Evolutionary conservation across 2,888 invertebrate genomes (phyloP).

Genomic region (Tribolium freemani): DNA sequence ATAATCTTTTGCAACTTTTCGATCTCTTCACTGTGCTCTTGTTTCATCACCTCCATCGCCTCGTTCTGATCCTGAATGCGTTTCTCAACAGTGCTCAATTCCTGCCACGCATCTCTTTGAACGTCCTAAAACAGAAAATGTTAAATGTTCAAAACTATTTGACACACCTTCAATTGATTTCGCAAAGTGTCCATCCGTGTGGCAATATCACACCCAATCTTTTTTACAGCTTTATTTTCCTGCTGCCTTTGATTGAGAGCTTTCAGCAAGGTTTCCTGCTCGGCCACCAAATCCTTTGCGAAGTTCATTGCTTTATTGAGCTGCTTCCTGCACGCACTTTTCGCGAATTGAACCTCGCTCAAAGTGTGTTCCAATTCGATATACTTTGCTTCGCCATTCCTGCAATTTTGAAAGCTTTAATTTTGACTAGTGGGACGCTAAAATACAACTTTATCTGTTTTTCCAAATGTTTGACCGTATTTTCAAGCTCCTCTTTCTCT

Average conservation of each 20-base stretch:
- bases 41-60: constrained; percentile 68
- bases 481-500: constrained; percentile 70
- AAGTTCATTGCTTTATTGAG: constrained; percentile 70
- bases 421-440: not conserved
- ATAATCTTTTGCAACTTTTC: constrained; percentile 67
- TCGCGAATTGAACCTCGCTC: constrained; percentile 69
- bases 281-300: constrained; percentile 70
- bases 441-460: constrained; percentile 67
- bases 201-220: constrained; percentile 69
- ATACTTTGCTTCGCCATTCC: constrained; percentile 68
- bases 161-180: constrained; percentile 68
- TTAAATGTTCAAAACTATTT: not conserved
- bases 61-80: constrained; percentile 69
- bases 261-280: constrained; percentile 70
- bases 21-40: constrained; percentile 69
- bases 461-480: constrained; percentile 71
- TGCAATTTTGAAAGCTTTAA: constrained; percentile 54
- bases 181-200: constrained; percentile 69
- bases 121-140: constrained; percentile 65
- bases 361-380: constrained; percentile 68
- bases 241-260: constrained; percentile 64
- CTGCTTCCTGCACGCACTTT: constrained; percentile 70
- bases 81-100: constrained; percentile 70
- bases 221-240: constrained; percentile 66
- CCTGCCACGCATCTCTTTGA: constrained; percentile 70